A percentile compares a stretch with the other conserved stretches of the same genome.
phyloP scores from a whole-genome alignment of 2,797 vertebrate genomes.

The Sphaeramia orbicularis region DNA sequence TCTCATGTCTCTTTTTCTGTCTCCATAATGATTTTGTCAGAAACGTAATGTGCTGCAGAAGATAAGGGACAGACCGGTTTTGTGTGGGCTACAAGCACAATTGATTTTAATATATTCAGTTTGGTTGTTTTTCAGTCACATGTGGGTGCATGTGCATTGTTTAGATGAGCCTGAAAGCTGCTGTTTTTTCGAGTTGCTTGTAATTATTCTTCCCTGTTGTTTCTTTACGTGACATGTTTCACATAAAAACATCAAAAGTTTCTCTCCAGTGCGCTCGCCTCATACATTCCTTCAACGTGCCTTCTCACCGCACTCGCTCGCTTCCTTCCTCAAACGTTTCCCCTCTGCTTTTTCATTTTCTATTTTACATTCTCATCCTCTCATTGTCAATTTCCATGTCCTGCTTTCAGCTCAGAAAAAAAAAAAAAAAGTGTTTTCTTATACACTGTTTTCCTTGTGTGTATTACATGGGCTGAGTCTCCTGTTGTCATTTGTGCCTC shows the following conservation, averaged over 20 bases:
- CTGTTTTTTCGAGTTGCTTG: conserved; percentile 48
- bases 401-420: conserved; percentile 28
- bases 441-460: conserved; percentile 33
- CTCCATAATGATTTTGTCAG: conserved; percentile 32
- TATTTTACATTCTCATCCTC: conserved; percentile 27
- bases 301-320: conserved; percentile 10
- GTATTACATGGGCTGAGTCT: conserved; percentile 28
- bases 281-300: conserved; percentile 24
- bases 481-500: conserved; percentile 19
- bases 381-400: conserved; percentile 21
- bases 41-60: conserved; percentile 39
- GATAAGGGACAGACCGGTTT: conserved; percentile 50
- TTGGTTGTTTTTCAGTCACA: conserved; percentile 40
- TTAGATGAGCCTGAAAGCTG: conserved; percentile 47
- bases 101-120: conserved; percentile 46
- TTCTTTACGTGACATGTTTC: conserved; percentile 52
- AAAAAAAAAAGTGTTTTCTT: conserved; percentile 10
- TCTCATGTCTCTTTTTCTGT: conserved; percentile 17
- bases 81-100: conserved; percentile 39
- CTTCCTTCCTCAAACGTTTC: conserved; percentile 34
- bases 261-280: conserved; percentile 31
- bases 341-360: conserved; percentile 37
- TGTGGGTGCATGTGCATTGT: conserved; percentile 55
- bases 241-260: conserved; percentile 57
- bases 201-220: conserved; percentile 51